Base-by-base conservation (phyloP, 2,797 vertebrate species). In the Mus spretus region DNA sequence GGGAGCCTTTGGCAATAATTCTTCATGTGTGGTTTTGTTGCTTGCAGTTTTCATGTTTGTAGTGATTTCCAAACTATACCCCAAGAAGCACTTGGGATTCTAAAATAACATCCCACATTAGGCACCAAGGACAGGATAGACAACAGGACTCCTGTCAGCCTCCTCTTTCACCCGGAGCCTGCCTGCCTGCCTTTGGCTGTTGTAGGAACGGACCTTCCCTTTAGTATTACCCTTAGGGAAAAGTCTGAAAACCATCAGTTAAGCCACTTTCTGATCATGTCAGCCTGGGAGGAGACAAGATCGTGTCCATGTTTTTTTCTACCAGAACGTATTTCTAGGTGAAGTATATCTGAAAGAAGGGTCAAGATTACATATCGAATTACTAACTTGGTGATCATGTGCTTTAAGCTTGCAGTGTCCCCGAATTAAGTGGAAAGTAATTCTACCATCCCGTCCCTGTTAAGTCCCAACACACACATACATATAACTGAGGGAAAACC, bases 1-100 rank as follows among this genome's bases (percentile, higher is more conserved):
- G 80, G 89, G 77, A 96, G 13, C 55, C 80, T 87, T 84, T 44
- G 65, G 89, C 84, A 92, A 91, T 93, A 93, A 95, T 87, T 96
- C 90, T 93, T 93, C 79, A 87, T 1, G 31, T 85, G 59, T 63
- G 63, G 34, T 92, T 96, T 96, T 63, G 87, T 85, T 5, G 1
- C 50, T 93, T 74, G 80, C 34, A 85, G 88, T 94, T 86, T 89
- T 67, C 86, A 82, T 53, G 44, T 28, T 50, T 55, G 6, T 47
- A 81, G 70, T 37, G 70, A 91, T 93, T 94, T 97, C 93, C 70
- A 89, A 88, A 44, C 50, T 55, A 13, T 0, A 11, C 79, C 84
- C 44, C 59, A 59, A 77, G 47, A 31, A 88, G 61, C 79, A 40
- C 0, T 0, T 40, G 57, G 65, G 34, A 37, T 83, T 89, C 57